Base-by-base conservation (phyloP, 2,797 vertebrate species). In the Pagetopsis macropterus region DNA sequence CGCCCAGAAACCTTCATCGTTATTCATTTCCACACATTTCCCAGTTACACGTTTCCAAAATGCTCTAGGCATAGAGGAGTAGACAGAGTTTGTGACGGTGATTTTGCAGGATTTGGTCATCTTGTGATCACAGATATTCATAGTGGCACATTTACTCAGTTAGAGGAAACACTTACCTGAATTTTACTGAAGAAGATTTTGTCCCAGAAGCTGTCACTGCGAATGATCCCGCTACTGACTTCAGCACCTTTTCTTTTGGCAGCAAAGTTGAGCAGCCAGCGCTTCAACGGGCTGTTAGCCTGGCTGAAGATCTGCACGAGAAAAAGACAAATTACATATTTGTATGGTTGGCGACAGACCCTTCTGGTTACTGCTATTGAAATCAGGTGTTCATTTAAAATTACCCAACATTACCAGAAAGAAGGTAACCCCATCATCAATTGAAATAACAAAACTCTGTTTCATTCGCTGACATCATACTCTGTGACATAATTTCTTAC, bases 111-210 rank as follows among this genome's bases (percentile, higher is more conserved):
- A 64, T 3, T 1, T 17, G 27, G 45, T 13, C 17, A 19, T 2
- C 37, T 50, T 12, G 10, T 3, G 5, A 27, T 31, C 11, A 44
- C 9, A 14, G 21, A 12, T 5, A 55, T 55, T 16, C 54, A 37
- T 0, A 9, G n/a, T 43, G 19, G 31, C 10, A 14, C 55, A n/a
- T 37, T 57, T 21, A 21, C 14, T 65, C 12, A 54, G 15, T 9
- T 0, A n/a, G 48, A 13, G 33, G 10, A 68, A 41, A 62, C 17
- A 3, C 9, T 81, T 88, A 98, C 98, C 96, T 99, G 98, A 84
- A 99, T 97, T 92, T 97, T 99, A 79, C 96, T 96, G 84, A 99
- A 99, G 91, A 99, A 97, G 72, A 99, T 93, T 68, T 96, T 97
- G 77, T 99, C 98, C 98, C 98, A 99, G 82, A 99, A 63, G 58